These are phyloP conservation scores for Drosophila saltans DNA, from an alignment of 1,140 invertebrate genomes.

Conservation along the genomic window DNA sequence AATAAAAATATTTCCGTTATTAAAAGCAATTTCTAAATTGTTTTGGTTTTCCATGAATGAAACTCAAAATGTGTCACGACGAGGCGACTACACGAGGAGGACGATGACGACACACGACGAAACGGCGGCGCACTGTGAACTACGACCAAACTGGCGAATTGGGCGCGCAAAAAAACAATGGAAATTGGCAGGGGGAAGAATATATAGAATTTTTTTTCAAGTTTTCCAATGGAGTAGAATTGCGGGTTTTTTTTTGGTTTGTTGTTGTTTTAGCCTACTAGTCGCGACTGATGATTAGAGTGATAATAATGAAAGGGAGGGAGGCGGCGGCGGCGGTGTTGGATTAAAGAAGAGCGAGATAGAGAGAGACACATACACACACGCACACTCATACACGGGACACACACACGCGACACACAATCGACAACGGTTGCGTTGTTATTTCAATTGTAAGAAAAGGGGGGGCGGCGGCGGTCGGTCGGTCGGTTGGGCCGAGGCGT, in stretches of 20 bases:
- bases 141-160: slow-evolving; percentile 22
- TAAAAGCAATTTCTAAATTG: slow-evolving; percentile 83
- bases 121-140: not conserved
- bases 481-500: slow-evolving; percentile 27
- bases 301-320: slow-evolving; percentile 2
- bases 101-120: slow-evolving; percentile 23
- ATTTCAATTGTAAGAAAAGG: not conserved
- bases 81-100: slow-evolving; percentile 8
- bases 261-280: not conserved
- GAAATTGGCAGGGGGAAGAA: slow-evolving; percentile 19
- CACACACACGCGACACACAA: slow-evolving; percentile 3
- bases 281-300: not conserved
- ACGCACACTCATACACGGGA: slow-evolving; percentile 13
- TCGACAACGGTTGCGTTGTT: not conserved
- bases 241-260: not conserved
- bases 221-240: not conserved
- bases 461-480: not conserved
- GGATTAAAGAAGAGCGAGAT: slow-evolving; percentile 19
- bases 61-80: slow-evolving; percentile 17
- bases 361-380: slow-evolving; percentile 23
- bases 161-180: slow-evolving; percentile 30
- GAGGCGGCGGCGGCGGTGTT: not conserved
- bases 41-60: slow-evolving; percentile 83
- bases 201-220: slow-evolving; percentile 48
- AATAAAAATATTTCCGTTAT: slow-evolving; percentile 83